These are phyloP conservation scores for Lordiphosa mommai DNA, from an alignment of 1,140 invertebrate genomes.

Conservation along the genomic window DNA sequence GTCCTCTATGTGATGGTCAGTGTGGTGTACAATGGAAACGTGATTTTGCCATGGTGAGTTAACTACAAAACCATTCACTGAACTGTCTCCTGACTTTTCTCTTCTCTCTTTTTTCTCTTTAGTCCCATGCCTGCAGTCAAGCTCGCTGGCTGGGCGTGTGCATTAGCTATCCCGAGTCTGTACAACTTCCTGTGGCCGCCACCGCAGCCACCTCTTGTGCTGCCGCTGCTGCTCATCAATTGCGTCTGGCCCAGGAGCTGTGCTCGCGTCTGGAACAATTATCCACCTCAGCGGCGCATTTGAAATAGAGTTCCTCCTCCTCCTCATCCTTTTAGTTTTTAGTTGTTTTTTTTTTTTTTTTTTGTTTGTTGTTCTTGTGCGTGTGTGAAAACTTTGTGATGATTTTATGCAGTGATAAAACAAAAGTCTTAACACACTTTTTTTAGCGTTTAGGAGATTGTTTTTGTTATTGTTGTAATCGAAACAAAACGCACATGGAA, in stretches of 20 bases:
- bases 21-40: constrained; percentile 88
- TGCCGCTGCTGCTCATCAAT: constrained; percentile 66
- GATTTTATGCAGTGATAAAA: constrained; percentile 65
- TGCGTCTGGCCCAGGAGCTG: constrained; percentile 79
- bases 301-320: constrained; percentile 49
- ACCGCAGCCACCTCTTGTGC: constrained; percentile 52
- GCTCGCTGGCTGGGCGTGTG: constrained; percentile 88
- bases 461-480: constrained; percentile 43
- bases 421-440: constrained; percentile 16
- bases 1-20: constrained; percentile 87
- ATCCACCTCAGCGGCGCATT: constrained; percentile 74
- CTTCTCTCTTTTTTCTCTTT: constrained; percentile 79
- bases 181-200: constrained; percentile 46
- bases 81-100: constrained; percentile 4
- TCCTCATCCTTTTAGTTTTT: constrained; percentile 42
- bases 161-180: constrained; percentile 78
- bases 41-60: constrained; percentile 87
- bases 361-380: constrained; percentile 30
- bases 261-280: constrained; percentile 81
- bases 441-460: constrained; percentile 39
- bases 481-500: constrained; percentile 49
- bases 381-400: constrained; percentile 49
- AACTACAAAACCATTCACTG: constrained; percentile 1
- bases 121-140: constrained; percentile 88
- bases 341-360: constrained; percentile 45